Evolutionary conservation across 2,113 vertebrate genomes (phyloP).

Genomic region (Hippopotamus amphibius): DNA sequence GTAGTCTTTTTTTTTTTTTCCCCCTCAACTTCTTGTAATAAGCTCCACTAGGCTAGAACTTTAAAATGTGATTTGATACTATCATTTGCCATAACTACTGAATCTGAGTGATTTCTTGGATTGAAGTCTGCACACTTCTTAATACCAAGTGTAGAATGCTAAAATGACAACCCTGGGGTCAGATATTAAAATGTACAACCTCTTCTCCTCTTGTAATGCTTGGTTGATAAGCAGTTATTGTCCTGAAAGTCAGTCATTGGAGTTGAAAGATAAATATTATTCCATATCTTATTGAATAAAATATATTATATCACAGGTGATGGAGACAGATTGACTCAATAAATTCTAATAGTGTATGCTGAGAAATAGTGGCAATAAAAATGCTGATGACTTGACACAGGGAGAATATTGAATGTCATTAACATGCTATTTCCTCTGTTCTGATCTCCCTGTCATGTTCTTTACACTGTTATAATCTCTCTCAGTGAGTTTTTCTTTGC

Average conservation of each 20-base stretch:
- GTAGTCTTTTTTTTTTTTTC: background rate
- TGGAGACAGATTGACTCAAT: conserved; percentile 92
- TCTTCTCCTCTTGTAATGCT: conserved; percentile 75
- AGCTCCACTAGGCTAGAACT: background rate
- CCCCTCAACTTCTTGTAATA: background rate
- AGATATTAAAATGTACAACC: conserved; percentile 83
- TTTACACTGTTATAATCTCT: conserved; percentile 82
- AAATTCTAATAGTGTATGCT: conserved; percentile 91
- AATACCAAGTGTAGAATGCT: conserved; percentile 24
- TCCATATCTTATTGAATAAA: conserved; percentile 90
- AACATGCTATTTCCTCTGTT: conserved; percentile 88
- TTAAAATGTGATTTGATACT: background rate
- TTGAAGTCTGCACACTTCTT: conserved; percentile 43
- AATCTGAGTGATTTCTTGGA: conserved; percentile 37
- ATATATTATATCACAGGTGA: conserved; percentile 91
- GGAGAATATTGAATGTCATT: conserved; percentile 91
- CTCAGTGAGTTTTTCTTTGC: conserved; percentile 73
- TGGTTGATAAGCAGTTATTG: conserved; percentile 85
- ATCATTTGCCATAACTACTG: background rate
- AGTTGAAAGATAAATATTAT: conserved; percentile 92
- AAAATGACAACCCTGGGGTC: conserved; percentile 73
- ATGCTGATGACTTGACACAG: conserved; percentile 89
- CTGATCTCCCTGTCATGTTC: conserved; percentile 87
- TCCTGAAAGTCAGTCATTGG: conserved; percentile 85
- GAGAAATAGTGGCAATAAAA: conserved; percentile 91